A percentile compares a stretch with the other conserved stretches of the same genome.
phyloP scores from a whole-genome alignment of 2,888 invertebrate species.

The Trachelus troglodyta region DNA sequence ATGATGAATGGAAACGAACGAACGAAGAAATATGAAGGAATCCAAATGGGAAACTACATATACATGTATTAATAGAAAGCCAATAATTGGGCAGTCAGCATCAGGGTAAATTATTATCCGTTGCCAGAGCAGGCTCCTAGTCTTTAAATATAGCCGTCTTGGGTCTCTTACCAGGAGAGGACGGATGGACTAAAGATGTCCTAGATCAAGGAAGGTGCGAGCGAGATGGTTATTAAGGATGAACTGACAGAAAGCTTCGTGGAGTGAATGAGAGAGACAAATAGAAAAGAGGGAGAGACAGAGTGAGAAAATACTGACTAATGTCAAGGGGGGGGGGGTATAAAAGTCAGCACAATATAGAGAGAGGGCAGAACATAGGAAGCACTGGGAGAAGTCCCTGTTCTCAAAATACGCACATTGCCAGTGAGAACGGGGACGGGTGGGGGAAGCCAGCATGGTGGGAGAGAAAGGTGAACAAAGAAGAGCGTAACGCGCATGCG shows the following conservation, averaged over 20 bases:
- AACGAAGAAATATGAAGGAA: not conserved
- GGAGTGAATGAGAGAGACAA: slow-evolving; percentile 7
- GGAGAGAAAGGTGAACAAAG: slow-evolving; percentile 19
- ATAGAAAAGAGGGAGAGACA: not conserved
- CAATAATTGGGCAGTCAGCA: not conserved
- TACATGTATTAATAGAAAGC: not conserved
- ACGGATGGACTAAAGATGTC: not conserved
- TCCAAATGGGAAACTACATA: not conserved
- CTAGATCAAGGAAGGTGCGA: not conserved
- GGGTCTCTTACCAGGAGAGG: not conserved
- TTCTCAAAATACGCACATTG: slow-evolving; percentile 19
- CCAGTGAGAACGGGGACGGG: not conserved
- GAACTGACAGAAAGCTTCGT: not conserved
- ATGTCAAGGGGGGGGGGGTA: not conserved
- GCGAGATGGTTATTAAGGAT: not conserved
- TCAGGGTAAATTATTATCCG: not conserved
- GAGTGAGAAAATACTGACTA: slow-evolving; percentile 3
- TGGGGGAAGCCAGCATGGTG: not conserved
- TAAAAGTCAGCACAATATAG: not conserved
- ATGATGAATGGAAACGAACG: not conserved
- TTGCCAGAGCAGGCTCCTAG: not conserved
- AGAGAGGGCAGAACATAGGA: not conserved
- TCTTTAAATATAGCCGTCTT: not conserved
- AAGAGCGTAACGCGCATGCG: slow-evolving; percentile 22
- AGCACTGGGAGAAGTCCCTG: slow-evolving; percentile 3